Evolutionary conservation across 2,888 invertebrate genomes (phyloP).

Genomic region (Euspilapteryx auroguttella): DNA sequence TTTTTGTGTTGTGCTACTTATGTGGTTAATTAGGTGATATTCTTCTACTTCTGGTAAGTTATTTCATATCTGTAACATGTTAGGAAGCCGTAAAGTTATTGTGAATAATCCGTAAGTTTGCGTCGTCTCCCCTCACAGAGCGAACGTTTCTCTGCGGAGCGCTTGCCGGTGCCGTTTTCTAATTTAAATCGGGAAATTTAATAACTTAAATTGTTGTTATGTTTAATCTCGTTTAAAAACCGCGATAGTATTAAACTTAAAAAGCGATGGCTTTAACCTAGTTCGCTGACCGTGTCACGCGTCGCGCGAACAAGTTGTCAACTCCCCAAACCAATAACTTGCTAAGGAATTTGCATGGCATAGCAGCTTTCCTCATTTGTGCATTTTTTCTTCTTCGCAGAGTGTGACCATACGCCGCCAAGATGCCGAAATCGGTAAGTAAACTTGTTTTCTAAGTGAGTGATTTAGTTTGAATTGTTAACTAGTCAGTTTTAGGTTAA

Average conservation of each 20-base stretch:
- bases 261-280: neutral
- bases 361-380: conserved; percentile 18
- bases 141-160: conserved; percentile 19
- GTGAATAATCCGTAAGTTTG: too few species aligned
- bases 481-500: conserved; percentile 4
- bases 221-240: too few species aligned
- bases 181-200: too few species aligned
- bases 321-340: conserved; percentile 9
- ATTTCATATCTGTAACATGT: too few species aligned
- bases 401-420: conserved; percentile 54
- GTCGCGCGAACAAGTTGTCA: conserved; percentile 14
- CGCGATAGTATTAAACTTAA: too few species aligned
- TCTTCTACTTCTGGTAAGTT: conserved; percentile 45
- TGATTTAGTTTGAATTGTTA: neutral
- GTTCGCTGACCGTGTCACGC: neutral
- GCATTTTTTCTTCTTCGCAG: conserved; percentile 36
- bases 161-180: conserved; percentile 38
- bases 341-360: conserved; percentile 18
- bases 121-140: too few species aligned
- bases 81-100: too few species aligned
- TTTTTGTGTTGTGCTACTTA: conserved; percentile 60
- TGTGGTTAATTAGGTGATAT: conserved; percentile 61
- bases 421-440: conserved; percentile 70
- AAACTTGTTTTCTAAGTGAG: conserved; percentile 1
- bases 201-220: too few species aligned